Evolutionary conservation across 2,797 vertebrate species (phyloP).

Genomic region (Amphiprion clarkii): DNA sequence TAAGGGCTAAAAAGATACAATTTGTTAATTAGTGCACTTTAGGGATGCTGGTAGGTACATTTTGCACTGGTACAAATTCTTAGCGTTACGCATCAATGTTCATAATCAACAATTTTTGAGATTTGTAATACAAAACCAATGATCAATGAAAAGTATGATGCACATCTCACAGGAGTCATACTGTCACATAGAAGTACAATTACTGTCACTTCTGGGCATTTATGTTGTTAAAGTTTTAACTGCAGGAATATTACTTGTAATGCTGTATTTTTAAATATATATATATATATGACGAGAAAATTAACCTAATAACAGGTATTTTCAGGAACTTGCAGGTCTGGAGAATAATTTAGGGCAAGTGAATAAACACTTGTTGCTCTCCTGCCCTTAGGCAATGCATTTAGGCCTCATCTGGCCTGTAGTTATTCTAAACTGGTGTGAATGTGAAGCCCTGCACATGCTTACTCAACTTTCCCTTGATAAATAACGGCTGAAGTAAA

Average conservation of each 20-base stretch:
- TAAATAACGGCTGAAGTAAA: slow-evolving; percentile 19
- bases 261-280: not conserved
- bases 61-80: not conserved
- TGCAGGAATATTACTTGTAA: not conserved
- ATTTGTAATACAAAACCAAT: too few relatives aligned
- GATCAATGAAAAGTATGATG: too few relatives aligned
- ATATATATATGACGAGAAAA: not conserved
- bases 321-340: not conserved
- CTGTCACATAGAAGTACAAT: too few relatives aligned
- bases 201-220: too few relatives aligned
- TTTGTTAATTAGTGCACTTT: not conserved
- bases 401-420: not conserved
- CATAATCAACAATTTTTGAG: too few relatives aligned
- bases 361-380: slow-evolving; percentile 26
- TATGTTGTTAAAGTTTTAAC: too few relatives aligned
- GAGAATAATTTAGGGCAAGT: slow-evolving; percentile 12
- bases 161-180: not conserved
- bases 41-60: not conserved
- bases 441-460: slow-evolving; percentile 9
- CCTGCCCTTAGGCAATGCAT: slow-evolving; percentile 28
- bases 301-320: not conserved
- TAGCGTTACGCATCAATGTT: not conserved
- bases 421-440: slow-evolving; percentile 14
- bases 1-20: not conserved
- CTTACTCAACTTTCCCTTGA: slow-evolving; percentile 12